These are phyloP conservation scores for Platyscapa corneri DNA, from an alignment of 1,140 invertebrate species.

Conservation along the genomic window DNA sequence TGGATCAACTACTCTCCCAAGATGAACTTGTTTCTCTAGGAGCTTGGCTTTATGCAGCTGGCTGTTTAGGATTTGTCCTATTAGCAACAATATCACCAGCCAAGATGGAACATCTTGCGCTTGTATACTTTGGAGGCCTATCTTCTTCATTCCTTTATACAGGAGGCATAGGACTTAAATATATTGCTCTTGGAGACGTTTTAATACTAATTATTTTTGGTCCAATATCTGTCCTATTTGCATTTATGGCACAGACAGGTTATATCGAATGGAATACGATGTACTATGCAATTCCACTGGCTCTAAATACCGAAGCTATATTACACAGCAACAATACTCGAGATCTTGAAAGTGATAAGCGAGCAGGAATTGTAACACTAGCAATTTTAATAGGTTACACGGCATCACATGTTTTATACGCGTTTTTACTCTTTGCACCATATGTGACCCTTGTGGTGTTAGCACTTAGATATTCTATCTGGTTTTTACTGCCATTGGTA, in stretches of 20 bases:
- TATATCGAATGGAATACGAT: constrained; percentile 89
- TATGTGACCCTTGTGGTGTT: constrained; percentile 92
- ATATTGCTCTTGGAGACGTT: constrained; percentile 93
- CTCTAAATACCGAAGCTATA: constrained; percentile 95
- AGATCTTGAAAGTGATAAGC: constrained; percentile 89
- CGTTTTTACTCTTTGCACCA: constrained; percentile 91
- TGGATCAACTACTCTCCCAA: constrained; percentile 90
- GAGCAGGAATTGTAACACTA: constrained; percentile 92
- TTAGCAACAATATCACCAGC: constrained; percentile 88
- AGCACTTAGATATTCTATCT: constrained; percentile 86
- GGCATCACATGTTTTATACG: constrained; percentile 92
- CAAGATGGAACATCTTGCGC: constrained; percentile 93
- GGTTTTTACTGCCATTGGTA: constrained; percentile 91
- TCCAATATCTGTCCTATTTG: constrained; percentile 94
- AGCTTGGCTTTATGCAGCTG: constrained; percentile 88
- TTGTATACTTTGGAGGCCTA: constrained; percentile 95
- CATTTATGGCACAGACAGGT: constrained; percentile 93
- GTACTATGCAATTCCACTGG: constrained; percentile 94
- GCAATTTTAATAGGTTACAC: constrained; percentile 94
- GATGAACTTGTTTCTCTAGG: constrained; percentile 92
- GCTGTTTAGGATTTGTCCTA: constrained; percentile 91
- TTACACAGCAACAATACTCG: constrained; percentile 95
- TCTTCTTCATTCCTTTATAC: constrained; percentile 97
- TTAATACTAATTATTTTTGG: constrained; percentile 95
- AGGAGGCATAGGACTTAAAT: constrained; percentile 95